These are phyloP conservation scores for Urocolius indicus DNA, from an alignment of 2,113 vertebrate species.

Conservation along the genomic window DNA sequence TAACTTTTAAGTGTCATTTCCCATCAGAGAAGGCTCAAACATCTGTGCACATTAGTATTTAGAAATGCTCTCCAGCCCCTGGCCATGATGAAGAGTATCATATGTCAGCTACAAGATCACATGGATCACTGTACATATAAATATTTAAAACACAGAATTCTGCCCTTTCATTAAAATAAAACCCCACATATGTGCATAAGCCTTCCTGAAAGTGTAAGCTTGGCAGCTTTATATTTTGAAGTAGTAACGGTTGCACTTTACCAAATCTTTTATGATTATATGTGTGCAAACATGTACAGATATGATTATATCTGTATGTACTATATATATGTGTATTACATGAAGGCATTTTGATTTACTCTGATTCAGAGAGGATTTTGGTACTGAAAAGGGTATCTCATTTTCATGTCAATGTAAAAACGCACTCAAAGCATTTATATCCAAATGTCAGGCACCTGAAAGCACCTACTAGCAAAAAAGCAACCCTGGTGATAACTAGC, in stretches of 20 bases:
- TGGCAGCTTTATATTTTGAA: not conserved
- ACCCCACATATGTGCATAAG: not conserved
- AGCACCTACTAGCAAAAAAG: not conserved
- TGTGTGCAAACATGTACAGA: not conserved
- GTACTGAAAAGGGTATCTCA: not conserved
- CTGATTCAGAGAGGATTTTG: not conserved
- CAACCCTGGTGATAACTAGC: not conserved
- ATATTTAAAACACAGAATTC: not conserved
- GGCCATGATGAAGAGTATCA: not conserved
- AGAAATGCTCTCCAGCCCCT: not conserved
- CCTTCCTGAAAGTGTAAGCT: not conserved
- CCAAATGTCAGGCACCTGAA: not conserved
- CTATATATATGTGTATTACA: not conserved
- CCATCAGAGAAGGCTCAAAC: not conserved
- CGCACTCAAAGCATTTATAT: not conserved
- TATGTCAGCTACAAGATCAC: not conserved
- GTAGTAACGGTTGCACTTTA: not conserved
- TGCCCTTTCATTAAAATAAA: not conserved
- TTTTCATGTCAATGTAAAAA: not conserved
- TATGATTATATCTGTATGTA: not conserved
- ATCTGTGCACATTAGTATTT: not conserved
- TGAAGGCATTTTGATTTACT: slow-evolving; percentile 50
- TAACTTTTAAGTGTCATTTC: not conserved
- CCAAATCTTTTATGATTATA: accelerated
- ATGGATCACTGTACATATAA: not conserved